These are phyloP conservation scores for Psephotus haematonotus DNA, from an alignment of 2,113 vertebrate species.

Conservation along the genomic window DNA sequence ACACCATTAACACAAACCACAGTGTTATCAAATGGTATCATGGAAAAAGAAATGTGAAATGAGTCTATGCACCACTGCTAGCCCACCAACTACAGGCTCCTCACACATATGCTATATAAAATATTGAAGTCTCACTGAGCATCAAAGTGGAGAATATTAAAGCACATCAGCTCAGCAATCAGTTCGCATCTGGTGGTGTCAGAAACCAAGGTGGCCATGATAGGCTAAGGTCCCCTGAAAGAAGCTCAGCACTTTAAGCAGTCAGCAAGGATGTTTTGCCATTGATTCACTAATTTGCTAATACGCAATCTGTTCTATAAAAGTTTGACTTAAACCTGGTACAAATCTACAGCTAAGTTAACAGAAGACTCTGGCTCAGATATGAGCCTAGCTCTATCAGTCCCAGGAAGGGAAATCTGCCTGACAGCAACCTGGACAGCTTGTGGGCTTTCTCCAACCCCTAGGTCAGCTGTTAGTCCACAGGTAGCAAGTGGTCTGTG, in stretches of 20 bases:
- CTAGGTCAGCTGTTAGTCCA: not conserved
- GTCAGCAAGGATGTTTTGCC: not conserved
- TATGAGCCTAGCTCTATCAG: not conserved
- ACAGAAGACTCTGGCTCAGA: not conserved
- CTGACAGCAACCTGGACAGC: not conserved
- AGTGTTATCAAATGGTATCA: not conserved
- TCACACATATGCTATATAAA: not conserved
- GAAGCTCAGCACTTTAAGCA: not conserved
- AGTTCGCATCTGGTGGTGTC: not conserved
- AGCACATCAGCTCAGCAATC: not conserved
- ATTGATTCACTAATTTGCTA: not conserved
- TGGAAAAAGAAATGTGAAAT: not conserved
- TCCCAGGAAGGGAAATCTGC: not conserved
- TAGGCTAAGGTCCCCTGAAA: not conserved
- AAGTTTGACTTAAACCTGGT: not conserved
- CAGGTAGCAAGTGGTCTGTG: rapidly evolving
- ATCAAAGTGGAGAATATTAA: not conserved
- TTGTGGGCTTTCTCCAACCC: not conserved
- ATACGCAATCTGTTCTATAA: not conserved
- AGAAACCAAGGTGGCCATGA: not conserved
- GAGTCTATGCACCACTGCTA: not conserved
- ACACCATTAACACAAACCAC: not conserved
- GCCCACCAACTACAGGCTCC: not conserved
- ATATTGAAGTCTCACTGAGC: not conserved
- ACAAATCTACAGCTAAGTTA: not conserved